Conservation (phyloP, 1,140 invertebrate genomes). For the Drosophila neocordata region DNA sequence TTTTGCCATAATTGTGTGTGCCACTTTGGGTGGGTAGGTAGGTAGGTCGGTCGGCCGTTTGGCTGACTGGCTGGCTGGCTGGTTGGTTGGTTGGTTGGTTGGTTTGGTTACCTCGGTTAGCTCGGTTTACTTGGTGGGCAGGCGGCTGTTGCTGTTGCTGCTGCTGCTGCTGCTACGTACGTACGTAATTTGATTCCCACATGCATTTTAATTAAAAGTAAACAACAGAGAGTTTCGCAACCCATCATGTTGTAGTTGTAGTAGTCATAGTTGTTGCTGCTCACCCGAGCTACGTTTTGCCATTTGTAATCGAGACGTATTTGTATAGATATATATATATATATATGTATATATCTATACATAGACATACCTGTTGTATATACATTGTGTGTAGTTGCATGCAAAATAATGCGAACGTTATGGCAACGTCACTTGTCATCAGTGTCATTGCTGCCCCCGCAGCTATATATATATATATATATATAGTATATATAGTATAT, state of each 20-base stretch:
- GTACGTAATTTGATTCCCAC: conserved; percentile 77
- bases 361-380: neutral
- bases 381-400: neutral
- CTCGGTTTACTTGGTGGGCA: conserved; percentile 36
- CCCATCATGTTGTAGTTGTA: conserved; percentile 29
- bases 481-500: neutral
- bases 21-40: conserved; percentile 29
- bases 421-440: neutral
- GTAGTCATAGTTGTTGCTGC: neutral
- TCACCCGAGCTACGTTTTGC: conserved; percentile 1
- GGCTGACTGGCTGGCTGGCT: neutral
- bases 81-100: neutral
- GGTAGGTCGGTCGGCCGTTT: conserved; percentile 3
- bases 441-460: neutral
- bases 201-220: conserved; percentile 80
- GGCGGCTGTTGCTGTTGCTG: neutral
- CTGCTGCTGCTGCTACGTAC: conserved; percentile 17
- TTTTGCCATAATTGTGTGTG: conserved; percentile 68
- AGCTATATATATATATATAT: neutral
- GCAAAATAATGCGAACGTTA: conserved; percentile 19
- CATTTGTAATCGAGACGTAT: conserved; percentile 35
- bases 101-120: conserved; percentile 46
- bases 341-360: neutral
- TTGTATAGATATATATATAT: neutral
- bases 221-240: conserved; percentile 66